phyloP scores from a whole-genome alignment of 2,797 vertebrate species.

The Lophotriccus pileatus region DNA sequence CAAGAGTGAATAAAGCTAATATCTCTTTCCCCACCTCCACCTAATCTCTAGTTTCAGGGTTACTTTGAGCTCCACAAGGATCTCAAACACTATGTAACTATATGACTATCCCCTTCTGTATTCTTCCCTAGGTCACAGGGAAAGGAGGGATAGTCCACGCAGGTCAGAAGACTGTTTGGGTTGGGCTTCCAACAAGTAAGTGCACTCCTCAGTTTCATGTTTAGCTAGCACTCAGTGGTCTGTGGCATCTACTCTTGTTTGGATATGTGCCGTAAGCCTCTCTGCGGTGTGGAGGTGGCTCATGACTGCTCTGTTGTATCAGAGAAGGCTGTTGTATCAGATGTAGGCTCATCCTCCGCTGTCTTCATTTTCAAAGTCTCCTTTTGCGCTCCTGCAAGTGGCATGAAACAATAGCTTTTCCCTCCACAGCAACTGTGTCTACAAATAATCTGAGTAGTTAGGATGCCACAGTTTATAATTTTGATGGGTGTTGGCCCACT shows the following conservation, averaged over 20 bases:
- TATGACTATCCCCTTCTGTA: neutral
- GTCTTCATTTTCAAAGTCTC: neutral
- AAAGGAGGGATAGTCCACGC: slow-evolving; percentile 22
- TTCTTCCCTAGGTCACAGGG: slow-evolving; percentile 42
- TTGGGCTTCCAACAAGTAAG: slow-evolving; percentile 47
- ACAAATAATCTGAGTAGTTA: neutral
- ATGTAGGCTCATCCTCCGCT: neutral
- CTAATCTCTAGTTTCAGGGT: neutral
- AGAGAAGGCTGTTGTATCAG: neutral
- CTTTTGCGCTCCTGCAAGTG: neutral
- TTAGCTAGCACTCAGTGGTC: neutral
- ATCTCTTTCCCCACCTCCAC: rapidly evolving
- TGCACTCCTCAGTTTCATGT: neutral
- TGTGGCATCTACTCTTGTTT: neutral
- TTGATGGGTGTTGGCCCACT: neutral
- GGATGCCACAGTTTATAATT: neutral
- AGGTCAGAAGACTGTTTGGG: slow-evolving; percentile 60
- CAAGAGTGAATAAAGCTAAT: neutral
- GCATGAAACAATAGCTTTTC: neutral
- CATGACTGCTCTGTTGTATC: neutral
- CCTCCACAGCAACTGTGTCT: neutral
- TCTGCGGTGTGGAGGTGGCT: neutral
- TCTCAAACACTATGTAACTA: neutral
- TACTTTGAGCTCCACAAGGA: neutral
- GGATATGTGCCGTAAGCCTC: neutral